Conservation (phyloP, 2,888 invertebrate species). For the Nomada ruficornis region DNA sequence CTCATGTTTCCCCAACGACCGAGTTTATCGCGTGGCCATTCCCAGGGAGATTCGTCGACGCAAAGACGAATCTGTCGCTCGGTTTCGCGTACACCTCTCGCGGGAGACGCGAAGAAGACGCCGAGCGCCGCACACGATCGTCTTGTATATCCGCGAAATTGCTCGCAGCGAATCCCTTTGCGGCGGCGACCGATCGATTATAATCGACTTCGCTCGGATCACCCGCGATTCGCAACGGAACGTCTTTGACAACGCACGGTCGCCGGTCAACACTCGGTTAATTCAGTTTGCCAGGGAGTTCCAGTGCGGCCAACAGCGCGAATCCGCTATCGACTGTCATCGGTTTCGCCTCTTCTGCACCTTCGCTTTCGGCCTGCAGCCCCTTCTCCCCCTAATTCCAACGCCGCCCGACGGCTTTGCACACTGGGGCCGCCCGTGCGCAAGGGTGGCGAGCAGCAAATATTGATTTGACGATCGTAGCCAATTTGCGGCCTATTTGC, state of each 20-base stretch:
- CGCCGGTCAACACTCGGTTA: constrained; percentile 76
- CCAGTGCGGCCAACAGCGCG: constrained; percentile 61
- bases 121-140: neutral
- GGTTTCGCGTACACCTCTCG: neutral
- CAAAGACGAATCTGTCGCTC: constrained; percentile 12
- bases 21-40: constrained; percentile 7
- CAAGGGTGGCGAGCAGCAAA: constrained; percentile 71
- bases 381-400: constrained; percentile 64
- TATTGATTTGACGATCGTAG: constrained; percentile 76
- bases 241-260: constrained; percentile 73
- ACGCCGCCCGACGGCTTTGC: constrained; percentile 62
- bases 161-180: constrained; percentile 27
- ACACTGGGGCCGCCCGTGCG: constrained; percentile 37
- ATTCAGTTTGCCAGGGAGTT: constrained; percentile 79
- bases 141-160: constrained; percentile 42
- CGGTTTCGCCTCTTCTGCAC: constrained; percentile 31
- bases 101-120: neutral
- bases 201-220: constrained; percentile 69
- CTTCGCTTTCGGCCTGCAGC: constrained; percentile 21
- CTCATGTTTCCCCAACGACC: constrained; percentile 9
- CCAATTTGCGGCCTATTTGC: constrained; percentile 72
- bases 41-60: neutral
- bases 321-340: constrained; percentile 18
- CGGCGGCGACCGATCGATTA: constrained; percentile 25
- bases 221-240: constrained; percentile 15